phyloP scores from a whole-genome alignment of 2,888 invertebrate genomes.

The Drosophila phalerata region DNA sequence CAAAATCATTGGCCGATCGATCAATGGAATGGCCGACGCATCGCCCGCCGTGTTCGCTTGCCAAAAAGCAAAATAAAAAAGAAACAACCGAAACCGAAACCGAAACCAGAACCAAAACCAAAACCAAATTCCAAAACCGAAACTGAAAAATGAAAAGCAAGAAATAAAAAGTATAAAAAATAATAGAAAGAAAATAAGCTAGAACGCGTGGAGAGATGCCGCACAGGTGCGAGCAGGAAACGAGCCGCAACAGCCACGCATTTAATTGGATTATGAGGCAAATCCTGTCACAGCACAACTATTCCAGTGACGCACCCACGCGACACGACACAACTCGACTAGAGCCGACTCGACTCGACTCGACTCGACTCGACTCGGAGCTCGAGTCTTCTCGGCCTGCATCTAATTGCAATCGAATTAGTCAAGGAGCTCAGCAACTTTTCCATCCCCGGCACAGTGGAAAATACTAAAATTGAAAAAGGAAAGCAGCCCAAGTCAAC shows the following conservation, averaged over 20 bases:
- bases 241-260: conserved; percentile 60
- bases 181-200: not conserved
- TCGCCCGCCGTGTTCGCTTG: conserved; percentile 41
- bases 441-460: conserved; percentile 45
- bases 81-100: conserved; percentile 12
- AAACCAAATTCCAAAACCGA: conserved; percentile 14
- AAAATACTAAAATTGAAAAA: conserved; percentile 30
- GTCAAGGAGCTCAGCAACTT: conserved; percentile 80
- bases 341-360: conserved; percentile 27
- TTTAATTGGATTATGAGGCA: conserved; percentile 78
- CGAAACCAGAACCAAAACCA: conserved; percentile 16
- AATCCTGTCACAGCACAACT: conserved; percentile 76
- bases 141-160: conserved; percentile 1
- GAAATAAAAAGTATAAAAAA: not conserved
- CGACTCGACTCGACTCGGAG: conserved; percentile 22
- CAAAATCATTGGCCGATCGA: conserved; percentile 80
- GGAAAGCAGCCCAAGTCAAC: conserved; percentile 36
- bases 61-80: conserved; percentile 20
- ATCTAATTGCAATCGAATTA: conserved; percentile 79
- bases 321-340: conserved; percentile 26
- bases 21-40: conserved; percentile 59
- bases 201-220: conserved; percentile 46
- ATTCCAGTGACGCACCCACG: conserved; percentile 58
- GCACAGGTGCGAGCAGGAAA: conserved; percentile 78
- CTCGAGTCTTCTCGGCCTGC: conserved; percentile 45